Conservation (phyloP, 1,140 invertebrate genomes). For the Drosophila suzukii region DNA sequence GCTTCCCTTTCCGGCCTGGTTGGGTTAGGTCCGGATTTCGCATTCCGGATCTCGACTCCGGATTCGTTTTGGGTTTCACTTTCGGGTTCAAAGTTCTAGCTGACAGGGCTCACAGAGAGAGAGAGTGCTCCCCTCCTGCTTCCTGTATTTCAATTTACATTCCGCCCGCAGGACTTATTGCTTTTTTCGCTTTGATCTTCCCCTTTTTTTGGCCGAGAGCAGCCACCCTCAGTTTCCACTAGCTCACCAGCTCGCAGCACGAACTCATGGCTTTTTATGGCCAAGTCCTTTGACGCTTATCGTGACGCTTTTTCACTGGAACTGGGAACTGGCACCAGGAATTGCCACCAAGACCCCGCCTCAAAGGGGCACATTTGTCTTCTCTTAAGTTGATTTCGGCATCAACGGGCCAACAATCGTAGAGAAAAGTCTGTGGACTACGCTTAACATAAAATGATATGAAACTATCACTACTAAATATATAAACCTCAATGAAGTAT, state of each 20-base stretch:
- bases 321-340: constrained; percentile 30
- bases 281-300: constrained; percentile 77
- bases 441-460: neutral
- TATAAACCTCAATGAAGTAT: too few relatives aligned
- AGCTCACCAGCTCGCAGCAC: neutral
- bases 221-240: neutral
- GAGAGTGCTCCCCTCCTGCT: neutral
- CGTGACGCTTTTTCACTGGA: constrained; percentile 34
- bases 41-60: neutral
- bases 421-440: neutral
- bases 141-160: constrained; percentile 75
- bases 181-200: constrained; percentile 75
- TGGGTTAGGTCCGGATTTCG: constrained; percentile 56
- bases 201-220: constrained; percentile 21
- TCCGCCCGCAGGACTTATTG: constrained; percentile 73
- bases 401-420: neutral
- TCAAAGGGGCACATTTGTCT: constrained; percentile 48
- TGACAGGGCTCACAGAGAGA: neutral
- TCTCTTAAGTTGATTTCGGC: constrained; percentile 64
- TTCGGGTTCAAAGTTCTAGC: constrained; percentile 37
- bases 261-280: constrained; percentile 36
- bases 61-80: constrained; percentile 16
- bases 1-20: constrained; percentile 63
- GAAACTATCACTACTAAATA: too few relatives aligned
- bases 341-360: neutral